phyloP scores from a whole-genome alignment of 2,888 invertebrate genomes.

The Lasius platythorax region DNA sequence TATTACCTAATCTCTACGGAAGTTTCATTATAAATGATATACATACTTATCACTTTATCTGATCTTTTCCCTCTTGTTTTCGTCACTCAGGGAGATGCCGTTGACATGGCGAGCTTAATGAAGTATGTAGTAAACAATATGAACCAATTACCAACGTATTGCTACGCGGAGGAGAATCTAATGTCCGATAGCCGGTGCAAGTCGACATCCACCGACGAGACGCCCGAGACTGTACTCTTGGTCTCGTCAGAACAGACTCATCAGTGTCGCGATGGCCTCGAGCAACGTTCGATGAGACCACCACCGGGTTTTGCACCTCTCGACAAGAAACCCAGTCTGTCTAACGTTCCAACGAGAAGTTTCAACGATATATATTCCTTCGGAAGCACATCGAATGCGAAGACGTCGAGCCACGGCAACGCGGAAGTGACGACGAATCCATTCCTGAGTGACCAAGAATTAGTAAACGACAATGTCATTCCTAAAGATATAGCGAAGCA shows the following conservation, averaged over 20 bases:
- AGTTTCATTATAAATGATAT: constrained; percentile 5
- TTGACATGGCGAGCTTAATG: constrained; percentile 68
- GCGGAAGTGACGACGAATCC: neutral
- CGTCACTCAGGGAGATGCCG: constrained; percentile 64
- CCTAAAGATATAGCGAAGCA: neutral
- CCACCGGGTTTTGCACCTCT: constrained; percentile 9
- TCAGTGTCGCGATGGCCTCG: neutral
- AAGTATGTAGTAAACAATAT: constrained; percentile 64
- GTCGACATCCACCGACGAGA: neutral
- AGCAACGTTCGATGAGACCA: neutral
- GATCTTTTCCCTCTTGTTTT: constrained; percentile 59
- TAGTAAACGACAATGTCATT: neutral
- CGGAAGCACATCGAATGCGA: neutral
- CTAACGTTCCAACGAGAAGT: neutral
- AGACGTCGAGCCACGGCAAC: neutral
- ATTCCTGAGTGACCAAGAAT: neutral
- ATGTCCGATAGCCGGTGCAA: neutral
- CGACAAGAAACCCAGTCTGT: neutral
- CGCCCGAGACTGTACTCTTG: constrained; percentile 17
- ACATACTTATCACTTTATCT: constrained; percentile 59
- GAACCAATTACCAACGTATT: constrained; percentile 38
- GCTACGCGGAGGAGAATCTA: constrained; percentile 48
- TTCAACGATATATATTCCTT: neutral
- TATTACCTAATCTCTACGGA: neutral
- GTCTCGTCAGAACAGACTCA: constrained; percentile 50